Conservation (phyloP, 2,797 vertebrate genomes). For the Schizothorax lantsangensis region DNA sequence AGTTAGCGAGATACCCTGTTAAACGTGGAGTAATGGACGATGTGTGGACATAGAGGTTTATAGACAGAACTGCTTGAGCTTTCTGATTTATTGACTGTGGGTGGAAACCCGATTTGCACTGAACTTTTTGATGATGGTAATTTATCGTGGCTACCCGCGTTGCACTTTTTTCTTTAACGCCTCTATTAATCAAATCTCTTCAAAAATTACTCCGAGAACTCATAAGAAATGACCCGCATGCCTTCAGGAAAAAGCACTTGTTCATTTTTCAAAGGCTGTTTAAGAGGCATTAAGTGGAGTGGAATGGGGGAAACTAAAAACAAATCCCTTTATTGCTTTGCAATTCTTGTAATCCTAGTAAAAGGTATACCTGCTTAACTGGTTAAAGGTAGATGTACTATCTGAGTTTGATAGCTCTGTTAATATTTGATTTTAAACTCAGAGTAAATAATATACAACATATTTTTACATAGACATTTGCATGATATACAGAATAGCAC, state of each 20-base stretch:
- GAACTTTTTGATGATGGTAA: slow-evolving; percentile 68
- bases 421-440: slow-evolving; percentile 6
- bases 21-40: slow-evolving; percentile 38
- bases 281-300: slow-evolving; percentile 75
- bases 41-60: slow-evolving; percentile 21
- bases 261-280: slow-evolving; percentile 72
- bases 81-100: slow-evolving; percentile 68
- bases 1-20: slow-evolving; percentile 25
- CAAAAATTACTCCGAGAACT: neutral
- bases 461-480: slow-evolving; percentile 5
- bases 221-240: slow-evolving; percentile 66
- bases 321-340: slow-evolving; percentile 74
- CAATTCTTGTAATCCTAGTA: slow-evolving; percentile 73
- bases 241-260: slow-evolving; percentile 37
- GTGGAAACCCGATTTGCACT: slow-evolving; percentile 67
- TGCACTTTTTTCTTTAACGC: slow-evolving; percentile 66
- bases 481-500: neutral
- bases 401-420: slow-evolving; percentile 2
- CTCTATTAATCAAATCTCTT: slow-evolving; percentile 71
- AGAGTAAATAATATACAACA: neutral
- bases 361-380: slow-evolving; percentile 68
- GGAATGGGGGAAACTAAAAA: slow-evolving; percentile 74
- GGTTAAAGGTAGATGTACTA: slow-evolving; percentile 65
- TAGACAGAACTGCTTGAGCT: slow-evolving; percentile 52
- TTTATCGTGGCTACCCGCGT: slow-evolving; percentile 65